Percentiles rank a stretch among this genome's conserved stretches.
Conservation (phyloP, 2,113 vertebrate species). For the Xenopus laevis region DNA sequence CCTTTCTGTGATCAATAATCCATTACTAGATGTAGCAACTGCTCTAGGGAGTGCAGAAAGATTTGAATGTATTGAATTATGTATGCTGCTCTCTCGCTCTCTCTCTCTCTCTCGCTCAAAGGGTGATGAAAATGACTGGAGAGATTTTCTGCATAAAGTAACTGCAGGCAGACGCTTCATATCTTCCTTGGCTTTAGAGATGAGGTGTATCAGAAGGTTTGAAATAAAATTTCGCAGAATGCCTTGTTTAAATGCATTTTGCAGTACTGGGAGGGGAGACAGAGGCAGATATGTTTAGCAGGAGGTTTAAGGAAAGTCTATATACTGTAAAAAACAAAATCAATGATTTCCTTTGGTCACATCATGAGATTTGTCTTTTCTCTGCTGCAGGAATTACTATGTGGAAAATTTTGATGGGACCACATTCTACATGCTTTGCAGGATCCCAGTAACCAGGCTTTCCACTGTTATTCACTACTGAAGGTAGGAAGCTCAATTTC, state of each 20-base stretch:
- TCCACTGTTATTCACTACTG: conserved; percentile 44
- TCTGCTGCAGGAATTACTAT: conserved; percentile 64
- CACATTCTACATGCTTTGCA: conserved; percentile 11
- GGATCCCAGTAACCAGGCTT: conserved; percentile 12
- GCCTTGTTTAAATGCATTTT: conserved; percentile 60
- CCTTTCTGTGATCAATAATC: conserved; percentile 72
- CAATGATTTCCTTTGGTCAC: conserved; percentile 74
- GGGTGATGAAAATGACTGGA: conserved; percentile 62
- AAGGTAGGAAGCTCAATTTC: conserved; percentile 61
- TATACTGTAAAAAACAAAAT: conserved; percentile 4
- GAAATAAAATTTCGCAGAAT: conserved; percentile 48
- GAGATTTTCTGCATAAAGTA: conserved; percentile 66
- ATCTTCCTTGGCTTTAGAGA: conserved; percentile 52
- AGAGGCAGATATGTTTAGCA: conserved; percentile 58
- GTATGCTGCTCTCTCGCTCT: conserved; percentile 68
- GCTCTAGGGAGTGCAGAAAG: conserved; percentile 72
- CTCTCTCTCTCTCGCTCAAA: neutral
- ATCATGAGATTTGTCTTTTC: conserved; percentile 75
- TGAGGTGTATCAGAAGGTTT: conserved; percentile 53
- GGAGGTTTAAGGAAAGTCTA: conserved; percentile 60
- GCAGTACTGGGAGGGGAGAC: too few species aligned
- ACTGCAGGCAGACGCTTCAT: conserved; percentile 68
- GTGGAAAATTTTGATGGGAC: conserved; percentile 50
- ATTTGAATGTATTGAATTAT: conserved; percentile 80
- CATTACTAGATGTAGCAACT: conserved; percentile 65